Conservation (phyloP, 2,888 invertebrate species). For the Polymixis flavicincta region DNA sequence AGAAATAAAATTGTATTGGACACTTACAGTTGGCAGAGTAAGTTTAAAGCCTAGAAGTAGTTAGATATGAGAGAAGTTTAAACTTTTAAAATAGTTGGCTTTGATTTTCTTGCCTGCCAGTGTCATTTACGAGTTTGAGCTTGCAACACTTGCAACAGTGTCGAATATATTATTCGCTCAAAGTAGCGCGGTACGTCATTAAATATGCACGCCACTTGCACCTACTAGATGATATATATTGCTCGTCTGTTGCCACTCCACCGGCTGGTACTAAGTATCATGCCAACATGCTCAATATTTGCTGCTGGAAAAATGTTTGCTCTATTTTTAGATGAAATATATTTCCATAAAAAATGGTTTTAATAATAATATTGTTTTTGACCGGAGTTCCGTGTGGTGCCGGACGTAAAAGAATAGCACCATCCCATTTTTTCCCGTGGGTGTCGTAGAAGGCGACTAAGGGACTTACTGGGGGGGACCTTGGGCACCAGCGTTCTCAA, state of each 20-base stretch:
- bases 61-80: background rate
- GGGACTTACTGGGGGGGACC: too few species aligned
- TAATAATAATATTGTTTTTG: background rate
- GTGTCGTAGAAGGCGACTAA: too few species aligned
- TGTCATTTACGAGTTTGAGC: slow-evolving; percentile 14
- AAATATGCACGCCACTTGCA: slow-evolving; percentile 71
- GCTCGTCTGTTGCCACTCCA: slow-evolving; percentile 59
- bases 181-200: slow-evolving; percentile 60
- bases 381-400: too few species aligned
- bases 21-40: slow-evolving; percentile 28
- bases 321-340: background rate
- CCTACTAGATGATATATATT: slow-evolving; percentile 62
- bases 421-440: too few species aligned
- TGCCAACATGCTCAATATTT: slow-evolving; percentile 57
- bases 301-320: slow-evolving; percentile 26
- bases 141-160: slow-evolving; percentile 43
- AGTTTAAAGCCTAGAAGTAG: slow-evolving; percentile 28
- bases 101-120: slow-evolving; percentile 9
- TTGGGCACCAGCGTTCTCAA: too few species aligned
- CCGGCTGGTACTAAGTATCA: slow-evolving; percentile 58
- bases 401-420: too few species aligned
- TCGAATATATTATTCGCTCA: slow-evolving; percentile 40
- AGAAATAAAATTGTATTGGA: slow-evolving; percentile 48
- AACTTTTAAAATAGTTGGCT: background rate
- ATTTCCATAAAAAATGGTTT: background rate